Base-by-base conservation (phyloP, 2,797 vertebrate species). In the Eremophila alpestris region DNA sequence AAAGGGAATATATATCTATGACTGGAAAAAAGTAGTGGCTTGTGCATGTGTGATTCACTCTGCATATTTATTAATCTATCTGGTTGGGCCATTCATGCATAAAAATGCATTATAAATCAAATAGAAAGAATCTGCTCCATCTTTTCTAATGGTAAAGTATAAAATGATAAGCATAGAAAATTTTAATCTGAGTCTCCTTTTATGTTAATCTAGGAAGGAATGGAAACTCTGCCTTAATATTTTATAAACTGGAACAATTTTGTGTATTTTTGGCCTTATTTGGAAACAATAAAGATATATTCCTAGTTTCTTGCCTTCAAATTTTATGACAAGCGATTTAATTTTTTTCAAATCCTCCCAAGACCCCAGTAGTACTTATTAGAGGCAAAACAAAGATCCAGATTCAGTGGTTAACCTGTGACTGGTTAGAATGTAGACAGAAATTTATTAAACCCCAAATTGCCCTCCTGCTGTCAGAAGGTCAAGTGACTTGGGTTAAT, bases 171-270 rank as follows among this genome's bases (percentile, higher is more conserved):
- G 0, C n/a, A 58, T 16, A 71, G 38, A 41, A 79, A 48, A 76
- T 76, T 82, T 93, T 76, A 84, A 75, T 89, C 26, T 34, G 70
- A 71, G 29, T 65, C 77, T 84, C 30, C 18, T 91, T 83, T 84
- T 87, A 52, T 45, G 32, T 30, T 92, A 75, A 73, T 30, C 26
- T 56, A 32, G 26, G 32, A 93, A 95, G 40, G 83, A 84, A 87
- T 55, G 2, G 84, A 89, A 94, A 70, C 32, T 13, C 7, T 55
- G 13, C 16, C 76, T 69, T 51, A 32, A 29, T 69, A 54, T 80
- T 94, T 90, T 65, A 82, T 55, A 63, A 87, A 76, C 22, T 15
- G 30, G 18, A 40, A 89, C 10, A 56, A 48, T 89, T 87, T 74
- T 55, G 12, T 52, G 21, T 70, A 62, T 87, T 94, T 95, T 94